phyloP scores from a whole-genome alignment of 2,797 vertebrate genomes.

The Cyclura pinguis region DNA sequence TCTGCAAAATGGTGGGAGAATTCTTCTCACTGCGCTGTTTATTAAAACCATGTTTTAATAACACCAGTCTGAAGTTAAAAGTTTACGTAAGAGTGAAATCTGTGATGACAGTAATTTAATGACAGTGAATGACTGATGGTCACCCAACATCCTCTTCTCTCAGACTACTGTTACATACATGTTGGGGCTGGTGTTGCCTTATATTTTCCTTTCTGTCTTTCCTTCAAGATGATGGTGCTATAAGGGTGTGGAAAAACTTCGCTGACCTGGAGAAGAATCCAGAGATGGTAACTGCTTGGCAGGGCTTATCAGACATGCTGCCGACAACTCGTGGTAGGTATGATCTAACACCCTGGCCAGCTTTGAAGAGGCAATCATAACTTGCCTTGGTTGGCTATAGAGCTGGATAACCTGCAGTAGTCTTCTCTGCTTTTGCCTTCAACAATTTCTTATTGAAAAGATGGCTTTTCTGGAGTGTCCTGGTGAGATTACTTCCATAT shows the following conservation, averaged over 20 bases:
- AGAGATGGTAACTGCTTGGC: slow-evolving; percentile 98
- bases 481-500: slow-evolving; percentile 6
- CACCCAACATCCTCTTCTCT: not conserved
- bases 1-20: too few species aligned
- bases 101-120: not conserved
- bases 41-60: not conserved
- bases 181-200: not conserved
- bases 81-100: not conserved
- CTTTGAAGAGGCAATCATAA: not conserved
- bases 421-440: slow-evolving; percentile 52
- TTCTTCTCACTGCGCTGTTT: too few species aligned
- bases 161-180: not conserved
- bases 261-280: slow-evolving; percentile 96
- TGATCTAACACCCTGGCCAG: too few species aligned
- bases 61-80: not conserved
- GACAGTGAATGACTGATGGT: not conserved
- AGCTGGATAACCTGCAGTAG: slow-evolving; percentile 17
- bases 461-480: slow-evolving; percentile 28
- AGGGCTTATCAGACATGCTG: slow-evolving; percentile 97
- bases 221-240: slow-evolving; percentile 90
- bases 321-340: slow-evolving; percentile 93
- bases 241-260: slow-evolving; percentile 98
- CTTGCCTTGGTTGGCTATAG: not conserved
- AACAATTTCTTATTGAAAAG: slow-evolving; percentile 40
- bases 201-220: slow-evolving; percentile 43